A percentile compares a stretch with the other conserved stretches of the same genome.
Conservation (phyloP, 2,797 vertebrate genomes). For the Paramormyrops hopkinsi region DNA sequence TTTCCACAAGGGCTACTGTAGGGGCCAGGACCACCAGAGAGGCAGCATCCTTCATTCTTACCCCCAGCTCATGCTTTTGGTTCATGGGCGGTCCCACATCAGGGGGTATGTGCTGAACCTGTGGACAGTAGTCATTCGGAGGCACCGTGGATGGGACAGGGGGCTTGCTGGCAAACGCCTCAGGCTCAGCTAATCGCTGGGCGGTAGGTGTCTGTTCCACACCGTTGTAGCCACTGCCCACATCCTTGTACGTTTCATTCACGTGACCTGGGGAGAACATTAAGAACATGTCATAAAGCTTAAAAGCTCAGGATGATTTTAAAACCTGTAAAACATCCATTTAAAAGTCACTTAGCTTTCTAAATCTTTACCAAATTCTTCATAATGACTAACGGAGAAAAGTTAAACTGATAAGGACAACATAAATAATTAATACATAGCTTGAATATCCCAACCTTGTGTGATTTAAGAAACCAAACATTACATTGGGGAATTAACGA, state of each 20-base stretch:
- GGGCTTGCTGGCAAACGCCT: conserved; percentile 46
- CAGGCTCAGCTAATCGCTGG: conserved; percentile 44
- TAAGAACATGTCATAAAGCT: neutral
- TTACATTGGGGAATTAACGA: neutral
- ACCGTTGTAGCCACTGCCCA: conserved; percentile 50
- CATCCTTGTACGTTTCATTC: conserved; percentile 51
- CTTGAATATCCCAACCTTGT: neutral
- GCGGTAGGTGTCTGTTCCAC: conserved; percentile 46
- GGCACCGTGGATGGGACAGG: conserved; percentile 37
- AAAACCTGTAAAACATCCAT: neutral
- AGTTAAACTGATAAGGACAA: neutral
- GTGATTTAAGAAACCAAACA: neutral
- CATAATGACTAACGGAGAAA: neutral
- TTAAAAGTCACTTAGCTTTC: neutral
- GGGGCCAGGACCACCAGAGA: conserved; percentile 12
- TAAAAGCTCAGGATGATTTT: neutral
- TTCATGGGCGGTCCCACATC: conserved; percentile 44
- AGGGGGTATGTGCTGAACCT: conserved; percentile 19
- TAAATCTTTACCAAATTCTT: neutral
- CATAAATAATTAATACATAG: neutral
- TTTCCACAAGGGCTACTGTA: neutral
- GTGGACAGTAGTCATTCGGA: conserved; percentile 43
- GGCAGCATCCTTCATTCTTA: conserved; percentile 40
- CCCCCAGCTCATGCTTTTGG: conserved; percentile 42
- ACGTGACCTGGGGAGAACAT: conserved; percentile 42